Base-by-base conservation (phyloP, 2,888 invertebrate genomes). In the Calliscelio sp. region DNA sequence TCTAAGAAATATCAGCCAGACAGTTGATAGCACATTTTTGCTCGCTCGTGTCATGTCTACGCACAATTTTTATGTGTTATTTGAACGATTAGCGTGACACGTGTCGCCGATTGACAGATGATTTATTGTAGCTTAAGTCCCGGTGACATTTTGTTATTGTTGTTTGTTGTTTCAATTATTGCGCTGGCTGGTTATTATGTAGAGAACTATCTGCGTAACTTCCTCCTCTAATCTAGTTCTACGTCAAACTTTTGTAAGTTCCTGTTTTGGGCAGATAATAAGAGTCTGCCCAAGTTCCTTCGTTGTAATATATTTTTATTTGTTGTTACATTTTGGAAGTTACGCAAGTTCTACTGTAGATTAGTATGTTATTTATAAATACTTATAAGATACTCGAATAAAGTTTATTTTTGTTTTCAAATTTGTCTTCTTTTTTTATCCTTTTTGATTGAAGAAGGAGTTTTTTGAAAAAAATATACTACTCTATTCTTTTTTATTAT, bases 1-100 rank as follows among this genome's bases (percentile, higher is more conserved):
- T 81, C 74, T 81, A 51, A 73, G 77, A 75, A 84, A 68, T 81
- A 84, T 81, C 84, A 66, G 68, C 71, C 75, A 77, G 85, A 86
- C 84, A 28, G 20, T 25, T 44, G 73, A 85, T 86, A 81, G 73
- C 66, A 59, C 44, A 77, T 49, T 75, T 83, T 84, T 81, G 44
- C 46, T 28, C 51, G 28, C n/a, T 61, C 70, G 16, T 71, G 75
- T 81, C 81, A 41, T 81, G 81, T 81, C 81, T 81, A 41, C 75
- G 63, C 55, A 46, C 16, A 24, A 75, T n/a, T 81, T 81, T 81
- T 81, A 38, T 24, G 77, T 81, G 75, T 81, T 81, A 61, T 63
- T 65, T 70, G 75, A 51, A 46, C 74, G 66, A 81, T 81, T 75
- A 63, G 35, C 24, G 41, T 28, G 75, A 81, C 81, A 70, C 75